Percentiles rank a stretch among this genome's conserved stretches.
Evolutionary conservation across 30 jellyfish, hydroid and myxozoan genomes (phyloP).

Genomic region (Catostylus mosaicus): DNA sequence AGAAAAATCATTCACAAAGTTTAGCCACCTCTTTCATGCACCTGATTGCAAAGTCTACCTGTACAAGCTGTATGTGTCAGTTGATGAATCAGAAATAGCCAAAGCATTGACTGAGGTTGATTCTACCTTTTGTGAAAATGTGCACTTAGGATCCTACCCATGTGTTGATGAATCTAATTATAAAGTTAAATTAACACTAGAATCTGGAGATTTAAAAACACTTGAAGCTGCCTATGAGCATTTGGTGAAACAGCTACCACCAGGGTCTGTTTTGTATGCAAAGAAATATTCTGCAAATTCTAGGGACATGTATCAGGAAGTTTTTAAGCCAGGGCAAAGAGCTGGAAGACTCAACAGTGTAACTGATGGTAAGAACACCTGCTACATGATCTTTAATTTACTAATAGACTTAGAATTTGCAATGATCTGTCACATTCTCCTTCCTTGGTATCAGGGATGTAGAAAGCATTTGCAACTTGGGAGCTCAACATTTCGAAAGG

Average conservation of each 20-base stretch:
- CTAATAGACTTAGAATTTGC: too few species aligned
- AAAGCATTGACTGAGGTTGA: constrained; percentile 57
- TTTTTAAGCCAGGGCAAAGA: constrained; percentile 53
- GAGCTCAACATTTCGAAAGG: too few species aligned
- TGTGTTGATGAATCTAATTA: constrained; percentile 43
- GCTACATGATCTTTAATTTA: not conserved
- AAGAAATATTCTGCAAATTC: constrained; percentile 83
- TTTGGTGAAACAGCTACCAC: constrained; percentile 68
- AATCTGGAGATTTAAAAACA: constrained; percentile 54
- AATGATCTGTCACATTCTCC: too few species aligned
- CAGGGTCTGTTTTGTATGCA: constrained; percentile 51
- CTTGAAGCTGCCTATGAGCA: constrained; percentile 67
- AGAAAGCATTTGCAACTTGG: too few species aligned
- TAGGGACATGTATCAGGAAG: constrained; percentile 68
- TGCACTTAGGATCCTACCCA: constrained; percentile 93
- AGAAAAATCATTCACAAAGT: constrained; percentile 62
- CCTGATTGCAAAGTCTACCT: constrained; percentile 60
- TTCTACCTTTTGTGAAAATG: constrained; percentile 32
- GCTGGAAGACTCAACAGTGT: constrained; percentile 37
- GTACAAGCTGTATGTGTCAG: constrained; percentile 71
- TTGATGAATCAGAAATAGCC: constrained; percentile 76
- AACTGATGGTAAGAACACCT: constrained; percentile 51
- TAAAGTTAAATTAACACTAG: constrained; percentile 88
- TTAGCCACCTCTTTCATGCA: constrained; percentile 44
- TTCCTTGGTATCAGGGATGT: too few species aligned